These are phyloP conservation scores for Colius striatus DNA, from an alignment of 2,113 vertebrate species.

Conservation along the genomic window DNA sequence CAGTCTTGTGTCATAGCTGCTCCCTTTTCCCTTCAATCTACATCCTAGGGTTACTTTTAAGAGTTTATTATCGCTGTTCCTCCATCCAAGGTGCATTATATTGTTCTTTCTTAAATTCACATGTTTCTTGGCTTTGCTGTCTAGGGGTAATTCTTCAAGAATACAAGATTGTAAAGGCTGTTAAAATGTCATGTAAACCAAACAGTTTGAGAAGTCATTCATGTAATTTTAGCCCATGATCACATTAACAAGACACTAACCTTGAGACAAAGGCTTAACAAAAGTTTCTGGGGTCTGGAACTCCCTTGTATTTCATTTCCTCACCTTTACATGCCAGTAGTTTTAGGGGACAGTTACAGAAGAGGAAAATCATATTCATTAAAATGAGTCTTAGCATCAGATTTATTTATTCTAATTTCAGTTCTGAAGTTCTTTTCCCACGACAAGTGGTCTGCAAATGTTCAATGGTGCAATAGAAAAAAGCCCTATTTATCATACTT, in stretches of 20 bases:
- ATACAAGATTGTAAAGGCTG: not conserved
- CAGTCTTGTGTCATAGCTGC: not conserved
- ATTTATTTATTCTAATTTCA: not conserved
- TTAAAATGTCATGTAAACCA: not conserved
- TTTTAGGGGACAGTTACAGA: not conserved
- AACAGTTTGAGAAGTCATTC: not conserved
- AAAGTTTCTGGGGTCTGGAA: not conserved
- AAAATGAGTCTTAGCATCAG: not conserved
- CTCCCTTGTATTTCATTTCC: not conserved
- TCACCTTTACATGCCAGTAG: not conserved
- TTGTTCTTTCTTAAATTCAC: not conserved
- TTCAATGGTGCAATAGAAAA: not conserved
- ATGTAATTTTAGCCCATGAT: not conserved
- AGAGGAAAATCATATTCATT: not conserved
- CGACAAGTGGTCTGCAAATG: not conserved
- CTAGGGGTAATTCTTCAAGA: not conserved
- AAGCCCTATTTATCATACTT: not conserved
- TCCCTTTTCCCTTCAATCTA: not conserved
- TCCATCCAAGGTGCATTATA: not conserved
- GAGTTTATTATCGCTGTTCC: not conserved
- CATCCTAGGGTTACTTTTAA: not conserved
- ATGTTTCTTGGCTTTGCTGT: not conserved
- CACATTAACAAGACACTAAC: not conserved
- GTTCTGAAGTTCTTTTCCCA: not conserved
- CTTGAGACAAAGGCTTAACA: not conserved